A percentile compares a stretch with the other conserved stretches of the same genome.
Evolutionary conservation across 2,113 vertebrate species (phyloP).

Genomic region (Leptosomus discolor): DNA sequence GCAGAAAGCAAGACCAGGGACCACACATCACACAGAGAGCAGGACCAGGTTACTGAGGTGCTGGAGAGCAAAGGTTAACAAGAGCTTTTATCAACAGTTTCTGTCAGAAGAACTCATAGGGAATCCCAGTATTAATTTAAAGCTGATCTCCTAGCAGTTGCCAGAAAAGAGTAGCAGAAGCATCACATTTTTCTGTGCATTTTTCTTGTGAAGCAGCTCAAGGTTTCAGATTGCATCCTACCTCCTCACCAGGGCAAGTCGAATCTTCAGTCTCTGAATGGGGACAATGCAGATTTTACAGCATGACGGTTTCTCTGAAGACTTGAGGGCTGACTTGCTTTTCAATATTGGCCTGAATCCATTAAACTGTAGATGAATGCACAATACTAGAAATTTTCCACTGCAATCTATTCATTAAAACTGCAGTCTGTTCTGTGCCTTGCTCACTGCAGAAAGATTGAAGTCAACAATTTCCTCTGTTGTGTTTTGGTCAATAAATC

Average conservation of each 20-base stretch:
- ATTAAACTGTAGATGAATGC: not conserved
- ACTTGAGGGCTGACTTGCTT: constrained; percentile 1
- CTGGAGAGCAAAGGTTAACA: not conserved
- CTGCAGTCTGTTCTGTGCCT: not conserved
- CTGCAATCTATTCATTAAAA: not conserved
- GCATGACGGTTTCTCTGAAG: not conserved
- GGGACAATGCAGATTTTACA: not conserved
- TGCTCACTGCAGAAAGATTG: not conserved
- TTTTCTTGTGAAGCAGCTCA: not conserved
- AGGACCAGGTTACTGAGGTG: not conserved
- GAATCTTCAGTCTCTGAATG: not conserved
- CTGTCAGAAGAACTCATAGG: not conserved
- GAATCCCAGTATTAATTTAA: not conserved
- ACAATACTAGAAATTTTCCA: constrained; percentile 6
- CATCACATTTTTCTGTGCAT: not conserved
- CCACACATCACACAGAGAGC: not conserved
- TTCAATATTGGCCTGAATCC: constrained; percentile 4
- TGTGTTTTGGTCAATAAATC: constrained; percentile 42
- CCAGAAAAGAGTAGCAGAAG: not conserved
- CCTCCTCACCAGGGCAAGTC: not conserved
- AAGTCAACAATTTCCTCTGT: constrained; percentile 13
- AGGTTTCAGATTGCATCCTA: not conserved
- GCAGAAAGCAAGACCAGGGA: not conserved
- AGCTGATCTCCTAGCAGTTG: not conserved
- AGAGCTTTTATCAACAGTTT: not conserved